Conservation (phyloP, 2,797 vertebrate genomes). For the Meda fulgida region DNA sequence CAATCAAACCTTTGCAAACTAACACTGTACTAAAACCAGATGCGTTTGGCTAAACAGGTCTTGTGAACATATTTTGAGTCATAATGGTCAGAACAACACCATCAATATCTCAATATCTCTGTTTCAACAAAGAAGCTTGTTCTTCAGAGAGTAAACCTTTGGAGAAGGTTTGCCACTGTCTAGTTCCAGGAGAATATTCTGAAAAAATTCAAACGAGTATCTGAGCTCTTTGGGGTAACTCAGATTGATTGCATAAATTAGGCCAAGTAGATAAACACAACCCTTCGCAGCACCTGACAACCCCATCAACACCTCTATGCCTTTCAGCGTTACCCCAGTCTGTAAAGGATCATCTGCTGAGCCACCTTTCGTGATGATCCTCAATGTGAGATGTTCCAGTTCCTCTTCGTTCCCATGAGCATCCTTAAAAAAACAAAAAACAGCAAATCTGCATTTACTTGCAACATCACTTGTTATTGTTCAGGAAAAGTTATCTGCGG, state of each 20-base stretch:
- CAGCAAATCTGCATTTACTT: no score
- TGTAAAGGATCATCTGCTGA: not conserved
- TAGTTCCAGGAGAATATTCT: not conserved
- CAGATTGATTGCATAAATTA: conserved; percentile 17
- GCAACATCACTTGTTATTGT: no score
- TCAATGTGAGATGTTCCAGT: no score
- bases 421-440: no score
- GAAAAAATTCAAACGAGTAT: not conserved
- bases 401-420: no score
- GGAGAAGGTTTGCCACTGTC: conserved; percentile 4
- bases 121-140: not conserved
- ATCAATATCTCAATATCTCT: not conserved
- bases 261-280: not conserved
- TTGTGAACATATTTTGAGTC: not conserved
- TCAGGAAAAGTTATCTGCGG: no score
- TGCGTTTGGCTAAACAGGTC: not conserved
- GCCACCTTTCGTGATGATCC: not conserved
- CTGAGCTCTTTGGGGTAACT: conserved; percentile 18
- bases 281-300: not conserved
- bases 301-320: not conserved
- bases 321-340: not conserved
- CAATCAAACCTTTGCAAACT: not conserved
- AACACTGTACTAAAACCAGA: not conserved
- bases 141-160: conserved; percentile 1
- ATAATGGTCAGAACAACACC: not conserved